Evolutionary conservation across 2,113 vertebrate species (phyloP).

Genomic region (Xenopus laevis): DNA sequence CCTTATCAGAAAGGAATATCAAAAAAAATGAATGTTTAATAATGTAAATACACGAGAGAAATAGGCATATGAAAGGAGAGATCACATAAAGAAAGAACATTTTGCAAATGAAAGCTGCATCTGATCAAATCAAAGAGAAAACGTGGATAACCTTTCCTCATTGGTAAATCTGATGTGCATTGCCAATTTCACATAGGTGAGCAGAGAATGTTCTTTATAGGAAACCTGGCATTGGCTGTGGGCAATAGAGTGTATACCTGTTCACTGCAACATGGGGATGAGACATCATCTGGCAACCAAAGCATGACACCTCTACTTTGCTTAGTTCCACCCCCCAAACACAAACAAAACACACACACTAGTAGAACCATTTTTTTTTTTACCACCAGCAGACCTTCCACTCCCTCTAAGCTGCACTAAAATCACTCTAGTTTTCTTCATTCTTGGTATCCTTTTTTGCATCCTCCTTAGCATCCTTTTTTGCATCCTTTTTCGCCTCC

Average conservation of each 20-base stretch:
- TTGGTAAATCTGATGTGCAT: conserved; percentile 24
- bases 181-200: background rate
- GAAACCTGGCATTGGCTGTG: background rate
- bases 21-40: no score
- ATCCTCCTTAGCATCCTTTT: no score
- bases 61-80: no score
- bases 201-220: no score
- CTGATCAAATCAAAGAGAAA: background rate
- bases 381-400: conserved; percentile 34
- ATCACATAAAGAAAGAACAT: no score
- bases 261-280: no score
- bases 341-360: conserved; percentile 23
- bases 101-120: background rate
- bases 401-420: conserved; percentile 42
- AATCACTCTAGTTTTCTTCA: conserved; percentile 61
- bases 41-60: no score
- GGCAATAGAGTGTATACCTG: background rate
- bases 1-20: no score
- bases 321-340: conserved; percentile 1
- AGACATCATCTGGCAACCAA: no score
- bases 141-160: background rate
- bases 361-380: conserved; percentile 31
- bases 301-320: conserved; percentile 5
- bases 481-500: conserved; percentile 19
- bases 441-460: no score